These are phyloP conservation scores for Acrocyrtus sp. DNA, from an alignment of 2,888 invertebrate species.

Conservation along the genomic window DNA sequence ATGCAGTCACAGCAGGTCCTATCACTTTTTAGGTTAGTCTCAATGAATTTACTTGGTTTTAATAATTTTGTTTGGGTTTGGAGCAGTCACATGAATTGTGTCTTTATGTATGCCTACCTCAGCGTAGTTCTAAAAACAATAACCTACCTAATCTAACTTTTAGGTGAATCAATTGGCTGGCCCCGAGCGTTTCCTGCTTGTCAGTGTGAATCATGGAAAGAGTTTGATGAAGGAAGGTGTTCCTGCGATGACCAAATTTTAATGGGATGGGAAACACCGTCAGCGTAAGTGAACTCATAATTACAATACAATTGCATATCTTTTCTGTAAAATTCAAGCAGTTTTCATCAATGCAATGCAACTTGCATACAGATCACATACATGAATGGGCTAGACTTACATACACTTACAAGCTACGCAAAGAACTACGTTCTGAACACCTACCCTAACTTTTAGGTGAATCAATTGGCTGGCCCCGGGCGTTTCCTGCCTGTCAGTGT, in stretches of 20 bases:
- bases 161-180: conserved; percentile 22
- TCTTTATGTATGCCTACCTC: neutral
- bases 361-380: too few relatives aligned
- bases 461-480: conserved; percentile 8
- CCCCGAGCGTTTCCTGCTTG: conserved; percentile 29
- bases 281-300: conserved; percentile 6
- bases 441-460: too few relatives aligned
- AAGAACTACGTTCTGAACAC: conserved; percentile 36
- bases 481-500: conserved; percentile 42
- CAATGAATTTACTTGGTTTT: neutral
- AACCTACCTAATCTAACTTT: conserved; percentile 36
- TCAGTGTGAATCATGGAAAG: conserved; percentile 42
- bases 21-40: conserved; percentile 14
- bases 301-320: too few relatives aligned
- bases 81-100: conserved; percentile 19
- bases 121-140: too few relatives aligned
- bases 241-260: conserved; percentile 1
- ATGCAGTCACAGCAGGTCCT: conserved; percentile 50
- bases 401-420: too few relatives aligned
- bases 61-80: neutral
- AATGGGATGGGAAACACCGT: conserved; percentile 41
- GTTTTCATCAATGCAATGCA: too few relatives aligned
- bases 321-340: too few relatives aligned
- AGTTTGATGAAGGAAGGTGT: conserved; percentile 29
- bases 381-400: too few relatives aligned